Evolutionary conservation across 2,888 invertebrate species (phyloP).

Genomic region (Zonitis immaculata): DNA sequence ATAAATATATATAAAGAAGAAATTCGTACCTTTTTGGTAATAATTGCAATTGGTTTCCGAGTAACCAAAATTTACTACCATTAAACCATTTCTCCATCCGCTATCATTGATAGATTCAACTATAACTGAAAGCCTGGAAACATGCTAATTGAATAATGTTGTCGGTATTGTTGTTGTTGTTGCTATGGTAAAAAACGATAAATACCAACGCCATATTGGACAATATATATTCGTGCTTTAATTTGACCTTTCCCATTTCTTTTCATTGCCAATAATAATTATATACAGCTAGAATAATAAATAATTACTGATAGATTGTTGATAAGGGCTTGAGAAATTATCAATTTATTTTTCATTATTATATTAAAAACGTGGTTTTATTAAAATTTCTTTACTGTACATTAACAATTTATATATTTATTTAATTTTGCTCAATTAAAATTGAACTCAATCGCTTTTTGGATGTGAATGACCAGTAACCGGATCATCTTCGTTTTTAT

Average conservation of each 20-base stretch:
- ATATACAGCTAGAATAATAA: no score
- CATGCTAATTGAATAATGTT: neutral
- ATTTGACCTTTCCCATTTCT: neutral
- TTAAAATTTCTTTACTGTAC: neutral
- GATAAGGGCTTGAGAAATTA: no score
- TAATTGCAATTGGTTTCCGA: slow-evolving; percentile 82
- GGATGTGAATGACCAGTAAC: slow-evolving; percentile 43
- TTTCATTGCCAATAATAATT: neutral
- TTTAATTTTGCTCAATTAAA: no score
- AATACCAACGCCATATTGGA: neutral
- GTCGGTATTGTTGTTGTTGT: neutral
- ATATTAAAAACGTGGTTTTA: neutral
- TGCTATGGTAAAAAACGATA: neutral
- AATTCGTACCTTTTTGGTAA: slow-evolving; percentile 81
- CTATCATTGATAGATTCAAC: slow-evolving; percentile 6
- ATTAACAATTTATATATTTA: no score
- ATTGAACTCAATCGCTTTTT: slow-evolving; percentile 44
- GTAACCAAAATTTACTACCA: slow-evolving; percentile 86
- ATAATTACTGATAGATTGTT: no score
- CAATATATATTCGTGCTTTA: no score
- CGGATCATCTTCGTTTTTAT: slow-evolving; percentile 37
- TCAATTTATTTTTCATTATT: no score
- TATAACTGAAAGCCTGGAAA: neutral
- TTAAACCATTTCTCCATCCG: slow-evolving; percentile 90
- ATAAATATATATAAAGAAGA: no score